These are phyloP conservation scores for Aleadryas rufinucha DNA, from an alignment of 2,113 vertebrate species.

Conservation along the genomic window DNA sequence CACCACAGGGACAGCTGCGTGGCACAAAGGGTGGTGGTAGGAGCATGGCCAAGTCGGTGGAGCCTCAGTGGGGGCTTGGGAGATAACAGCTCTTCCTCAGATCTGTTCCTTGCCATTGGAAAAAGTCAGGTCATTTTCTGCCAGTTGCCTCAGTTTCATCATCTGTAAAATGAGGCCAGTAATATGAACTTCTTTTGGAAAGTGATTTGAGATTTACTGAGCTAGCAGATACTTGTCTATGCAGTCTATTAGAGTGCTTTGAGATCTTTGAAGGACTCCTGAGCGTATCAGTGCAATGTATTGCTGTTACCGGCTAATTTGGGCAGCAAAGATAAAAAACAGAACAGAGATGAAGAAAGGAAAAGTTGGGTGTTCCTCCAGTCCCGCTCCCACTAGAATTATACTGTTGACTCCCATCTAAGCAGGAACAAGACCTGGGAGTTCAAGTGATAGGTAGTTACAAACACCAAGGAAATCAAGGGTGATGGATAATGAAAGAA, in stretches of 20 bases:
- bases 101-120: background rate
- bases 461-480: conserved; percentile 41
- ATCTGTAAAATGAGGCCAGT: conserved; percentile 34
- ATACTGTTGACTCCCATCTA: background rate
- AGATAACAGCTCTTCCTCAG: background rate
- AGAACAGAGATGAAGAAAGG: background rate
- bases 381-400: background rate
- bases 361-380: background rate
- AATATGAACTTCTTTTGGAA: conserved; percentile 40
- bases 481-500: conserved; percentile 35
- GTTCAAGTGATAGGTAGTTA: conserved; percentile 5
- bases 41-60: background rate
- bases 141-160: conserved; percentile 23
- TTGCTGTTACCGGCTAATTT: background rate
- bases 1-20: background rate
- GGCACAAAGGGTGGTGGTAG: background rate
- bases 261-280: background rate
- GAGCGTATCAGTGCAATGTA: background rate
- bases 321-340: background rate
- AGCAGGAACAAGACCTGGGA: background rate
- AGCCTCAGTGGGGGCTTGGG: background rate
- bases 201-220: conserved; percentile 30
- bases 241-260: background rate
- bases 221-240: conserved; percentile 7
- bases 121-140: background rate